Base-by-base conservation (phyloP, 2,888 invertebrate genomes). In the Seira sanloemensis region DNA sequence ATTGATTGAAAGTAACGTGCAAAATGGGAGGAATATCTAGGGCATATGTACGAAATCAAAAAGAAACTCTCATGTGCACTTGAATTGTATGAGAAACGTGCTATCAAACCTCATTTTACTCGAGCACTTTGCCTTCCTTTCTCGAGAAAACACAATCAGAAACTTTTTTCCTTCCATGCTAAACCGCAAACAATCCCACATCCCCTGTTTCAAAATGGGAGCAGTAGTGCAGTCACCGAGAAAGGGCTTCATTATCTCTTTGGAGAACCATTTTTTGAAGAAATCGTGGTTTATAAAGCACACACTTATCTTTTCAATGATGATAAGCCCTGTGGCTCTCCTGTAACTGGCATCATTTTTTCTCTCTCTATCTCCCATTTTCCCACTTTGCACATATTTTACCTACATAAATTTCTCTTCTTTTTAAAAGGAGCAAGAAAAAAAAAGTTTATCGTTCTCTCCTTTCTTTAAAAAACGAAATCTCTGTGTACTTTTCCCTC, bases 241-340 rank as follows among this genome's bases (percentile, higher is more conserved):
- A 2, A 50, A 50, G 21, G 65, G 18, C 24, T 7, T 65, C 65
- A 65, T 21, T 23, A 65, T 21, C 65, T 65, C 21, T 24, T 65
- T 7, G 12, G 65, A 7, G 65, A 24, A 18, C 21, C 9, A 65
- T 65, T 65, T 65, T 65, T 24, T 65, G 2, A 75, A 46, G 23
- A 7, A n/a, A 19, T n/a, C 50, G 12, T 50, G 18, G 50, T 24
- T 71, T 75, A 50, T 71, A 67, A 66, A 67, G n/a, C n/a, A 66
- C 72, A 73, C n/a, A 78, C 71, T 68, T 77, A 68, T 68, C 68
- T 50, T 77, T 2, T 50, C 50, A 50, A 50, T 71, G 46, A 72
- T 54, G 78, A 79, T 79, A 79, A 79, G 78, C 72, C 73, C 72
- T 19, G 37, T 50, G 66, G 72, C 78, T 50, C 54, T 73, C n/a